Evolutionary conservation across 2,888 invertebrate species (phyloP).

Genomic region (Brenthis hecate): DNA sequence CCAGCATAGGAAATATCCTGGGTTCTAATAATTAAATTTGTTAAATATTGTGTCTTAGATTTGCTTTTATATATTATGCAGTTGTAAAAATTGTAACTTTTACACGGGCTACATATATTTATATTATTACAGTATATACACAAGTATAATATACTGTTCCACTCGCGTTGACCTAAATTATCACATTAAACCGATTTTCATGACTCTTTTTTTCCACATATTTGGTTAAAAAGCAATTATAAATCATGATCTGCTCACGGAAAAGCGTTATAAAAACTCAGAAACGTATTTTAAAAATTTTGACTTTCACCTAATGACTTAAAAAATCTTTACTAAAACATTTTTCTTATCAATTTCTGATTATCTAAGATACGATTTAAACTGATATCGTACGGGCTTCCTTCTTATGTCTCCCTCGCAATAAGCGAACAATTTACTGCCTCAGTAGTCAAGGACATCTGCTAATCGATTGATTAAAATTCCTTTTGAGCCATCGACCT

Average conservation of each 20-base stretch:
- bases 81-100: background rate
- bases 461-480: conserved; percentile 22
- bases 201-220: too few relatives aligned
- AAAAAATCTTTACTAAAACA: too few relatives aligned
- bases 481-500: conserved; percentile 5
- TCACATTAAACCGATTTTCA: too few relatives aligned
- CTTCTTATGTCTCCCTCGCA: conserved; percentile 18
- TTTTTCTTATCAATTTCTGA: too few relatives aligned
- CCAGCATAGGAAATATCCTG: conserved; percentile 66
- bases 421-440: conserved; percentile 23
- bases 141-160: too few relatives aligned
- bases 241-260: too few relatives aligned
- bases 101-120: background rate
- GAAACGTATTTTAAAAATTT: too few relatives aligned
- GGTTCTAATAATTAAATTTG: background rate
- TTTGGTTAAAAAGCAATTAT: too few relatives aligned
- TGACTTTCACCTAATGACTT: too few relatives aligned
- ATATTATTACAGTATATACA: too few relatives aligned
- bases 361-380: background rate
- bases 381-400: conserved; percentile 23
- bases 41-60: conserved; percentile 48
- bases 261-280: too few relatives aligned
- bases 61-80: conserved; percentile 34
- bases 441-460: conserved; percentile 22
- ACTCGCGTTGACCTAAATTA: too few relatives aligned